These are phyloP conservation scores for Nyctibius bracteatus DNA, from an alignment of 2,113 vertebrate genomes.

Conservation along the genomic window DNA sequence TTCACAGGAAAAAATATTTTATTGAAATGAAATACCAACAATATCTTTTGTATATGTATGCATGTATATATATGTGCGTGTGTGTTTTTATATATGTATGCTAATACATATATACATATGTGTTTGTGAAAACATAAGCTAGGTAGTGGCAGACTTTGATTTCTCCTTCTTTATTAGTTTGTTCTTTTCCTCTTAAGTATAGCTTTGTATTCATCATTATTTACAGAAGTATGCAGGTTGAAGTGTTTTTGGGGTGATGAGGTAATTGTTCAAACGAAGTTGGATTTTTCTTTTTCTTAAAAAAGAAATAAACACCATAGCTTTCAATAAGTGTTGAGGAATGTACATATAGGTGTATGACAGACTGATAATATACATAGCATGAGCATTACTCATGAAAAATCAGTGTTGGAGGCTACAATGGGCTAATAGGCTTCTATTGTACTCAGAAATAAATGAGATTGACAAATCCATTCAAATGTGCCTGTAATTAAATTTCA, in stretches of 20 bases:
- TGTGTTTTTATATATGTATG: neutral
- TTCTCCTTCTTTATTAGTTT: neutral
- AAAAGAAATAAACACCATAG: neutral
- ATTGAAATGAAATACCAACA: neutral
- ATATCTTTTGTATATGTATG: neutral
- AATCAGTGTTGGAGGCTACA: neutral
- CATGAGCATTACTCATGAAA: neutral
- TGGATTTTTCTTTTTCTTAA: neutral
- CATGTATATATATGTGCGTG: neutral
- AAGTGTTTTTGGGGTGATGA: neutral
- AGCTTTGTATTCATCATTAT: neutral
- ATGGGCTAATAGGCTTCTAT: neutral
- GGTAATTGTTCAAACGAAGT: neutral
- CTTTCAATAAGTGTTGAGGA: neutral
- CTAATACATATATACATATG: neutral
- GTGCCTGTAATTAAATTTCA: neutral
- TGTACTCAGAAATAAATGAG: neutral
- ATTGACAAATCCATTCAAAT: neutral
- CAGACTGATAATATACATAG: neutral
- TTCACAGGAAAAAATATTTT: neutral
- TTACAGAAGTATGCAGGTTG: neutral
- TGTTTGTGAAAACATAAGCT: neutral
- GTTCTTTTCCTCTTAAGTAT: neutral
- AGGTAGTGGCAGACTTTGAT: neutral
- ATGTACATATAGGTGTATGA: neutral